phyloP scores from a whole-genome alignment of 1,140 invertebrate genomes.

The Pentalonia nigronervosa region DNA sequence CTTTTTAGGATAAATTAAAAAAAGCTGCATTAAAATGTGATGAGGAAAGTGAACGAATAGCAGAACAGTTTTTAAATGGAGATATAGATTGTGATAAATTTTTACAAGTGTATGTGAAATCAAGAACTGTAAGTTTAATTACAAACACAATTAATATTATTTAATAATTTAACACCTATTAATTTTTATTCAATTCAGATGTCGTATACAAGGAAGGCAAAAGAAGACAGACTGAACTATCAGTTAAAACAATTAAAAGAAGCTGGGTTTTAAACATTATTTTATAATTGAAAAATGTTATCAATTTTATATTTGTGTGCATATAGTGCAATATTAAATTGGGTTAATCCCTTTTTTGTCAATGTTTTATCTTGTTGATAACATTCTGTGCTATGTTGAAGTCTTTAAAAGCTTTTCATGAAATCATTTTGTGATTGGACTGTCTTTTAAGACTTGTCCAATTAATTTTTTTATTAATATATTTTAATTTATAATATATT shows the following conservation, averaged over 20 bases:
- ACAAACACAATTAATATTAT: too few relatives aligned
- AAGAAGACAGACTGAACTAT: conserved; percentile 78
- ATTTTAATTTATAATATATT: neutral
- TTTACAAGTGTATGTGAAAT: conserved; percentile 74
- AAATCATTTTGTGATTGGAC: neutral
- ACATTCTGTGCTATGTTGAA: neutral
- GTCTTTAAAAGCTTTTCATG: neutral
- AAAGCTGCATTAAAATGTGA: conserved; percentile 64
- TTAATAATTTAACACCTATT: neutral
- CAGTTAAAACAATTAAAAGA: conserved; percentile 75
- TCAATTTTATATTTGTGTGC: neutral
- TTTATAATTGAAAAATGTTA: neutral
- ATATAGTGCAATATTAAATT: neutral
- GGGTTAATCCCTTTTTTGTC: neutral
- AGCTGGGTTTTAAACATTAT: conserved; percentile 64
- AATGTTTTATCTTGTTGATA: neutral
- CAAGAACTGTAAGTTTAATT: conserved; percentile 66
- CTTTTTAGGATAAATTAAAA: conserved; percentile 56
- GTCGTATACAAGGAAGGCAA: conserved; percentile 75
- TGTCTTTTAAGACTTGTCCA: neutral
- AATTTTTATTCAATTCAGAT: conserved; percentile 63
- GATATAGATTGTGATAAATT: conserved; percentile 80
- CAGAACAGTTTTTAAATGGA: conserved; percentile 77
- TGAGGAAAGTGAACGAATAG: conserved; percentile 76
- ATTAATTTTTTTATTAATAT: neutral